Percentiles rank a stretch among this genome's conserved stretches.
Conservation (phyloP, 2,888 invertebrate genomes). For the Bellardia pandia region DNA sequence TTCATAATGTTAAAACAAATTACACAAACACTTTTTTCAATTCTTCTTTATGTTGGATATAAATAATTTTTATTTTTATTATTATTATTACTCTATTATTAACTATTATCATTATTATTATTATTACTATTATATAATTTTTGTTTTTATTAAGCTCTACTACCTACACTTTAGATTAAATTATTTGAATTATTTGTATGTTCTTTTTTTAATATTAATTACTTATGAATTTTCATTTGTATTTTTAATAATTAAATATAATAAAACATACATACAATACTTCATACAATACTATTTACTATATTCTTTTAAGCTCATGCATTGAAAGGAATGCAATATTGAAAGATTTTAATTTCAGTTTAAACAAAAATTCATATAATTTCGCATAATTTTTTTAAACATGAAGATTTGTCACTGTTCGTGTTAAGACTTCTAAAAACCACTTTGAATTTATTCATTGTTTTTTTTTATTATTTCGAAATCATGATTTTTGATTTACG, state of each 20-base stretch:
- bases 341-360: background rate
- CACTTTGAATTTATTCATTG: no score
- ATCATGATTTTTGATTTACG: background rate
- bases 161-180: constrained; percentile 47
- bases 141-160: constrained; percentile 57
- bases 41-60: constrained; percentile 53
- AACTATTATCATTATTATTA: constrained; percentile 45
- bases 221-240: constrained; percentile 43
- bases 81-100: constrained; percentile 56
- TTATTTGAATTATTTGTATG: constrained; percentile 38
- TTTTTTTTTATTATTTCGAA: background rate
- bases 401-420: no score
- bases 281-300: constrained; percentile 13
- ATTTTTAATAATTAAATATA: constrained; percentile 15
- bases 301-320: constrained; percentile 37
- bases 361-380: no score
- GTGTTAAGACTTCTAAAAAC: no score
- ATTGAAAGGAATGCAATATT: constrained; percentile 64
- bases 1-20: constrained; percentile 69
- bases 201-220: constrained; percentile 36
- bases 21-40: constrained; percentile 55
- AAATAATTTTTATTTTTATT: constrained; percentile 24
- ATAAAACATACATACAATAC: constrained; percentile 32
- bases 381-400: no score
- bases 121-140: constrained; percentile 12